Evolutionary conservation across 1,140 invertebrate genomes (phyloP), one percentile per base, ranked within the genome.

Genomic region (Ylistrum balloti): DNA sequence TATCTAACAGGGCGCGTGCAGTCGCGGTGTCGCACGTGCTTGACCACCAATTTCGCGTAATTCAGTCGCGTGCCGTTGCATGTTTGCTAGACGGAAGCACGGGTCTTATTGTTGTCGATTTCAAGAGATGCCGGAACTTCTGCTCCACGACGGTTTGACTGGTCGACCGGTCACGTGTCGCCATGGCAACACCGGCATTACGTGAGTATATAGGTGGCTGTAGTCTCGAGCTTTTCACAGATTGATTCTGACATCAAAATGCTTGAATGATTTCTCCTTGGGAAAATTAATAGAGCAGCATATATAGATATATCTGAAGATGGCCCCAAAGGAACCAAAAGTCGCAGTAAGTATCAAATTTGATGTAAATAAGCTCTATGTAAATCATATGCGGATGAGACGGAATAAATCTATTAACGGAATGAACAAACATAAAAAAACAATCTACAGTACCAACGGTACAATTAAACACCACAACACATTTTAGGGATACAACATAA

Each of bases 101-200:
- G 56, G 56, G 56, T 74, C 56, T 22, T 74, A 74, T 74, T 74
- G 56, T 74, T 74, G 56, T 74, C 56, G n/a, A 74, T 74, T 74
- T 74, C 22, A 74, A 74, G 56, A 74, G 56, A 74, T 74, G 22
- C 56, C 56, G 56, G 56, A 74, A 74, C 56, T 74, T 74, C 56
- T 74, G 56, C 56, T 74, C 56, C 56, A 74, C 56, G 56, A 74
- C 56, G 56, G 56, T n/a, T 74, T 74, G 56, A 74, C 56, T 74
- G 56, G 56, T 74, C 56, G 56, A 74, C 56, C 56, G 56, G 15
- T 74, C 56, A 74, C 56, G 56, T 74, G 56, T 74, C 56, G 5
- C 56, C 56, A 9, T n/a, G 56, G n/a, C n/a, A 28, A 74, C 56
- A 74, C 0, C 22, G n/a, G n/a, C 56, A 74, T 74, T 74, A 74